Conservation (phyloP, 2,888 invertebrate species). For the Ectemnius continuus region DNA sequence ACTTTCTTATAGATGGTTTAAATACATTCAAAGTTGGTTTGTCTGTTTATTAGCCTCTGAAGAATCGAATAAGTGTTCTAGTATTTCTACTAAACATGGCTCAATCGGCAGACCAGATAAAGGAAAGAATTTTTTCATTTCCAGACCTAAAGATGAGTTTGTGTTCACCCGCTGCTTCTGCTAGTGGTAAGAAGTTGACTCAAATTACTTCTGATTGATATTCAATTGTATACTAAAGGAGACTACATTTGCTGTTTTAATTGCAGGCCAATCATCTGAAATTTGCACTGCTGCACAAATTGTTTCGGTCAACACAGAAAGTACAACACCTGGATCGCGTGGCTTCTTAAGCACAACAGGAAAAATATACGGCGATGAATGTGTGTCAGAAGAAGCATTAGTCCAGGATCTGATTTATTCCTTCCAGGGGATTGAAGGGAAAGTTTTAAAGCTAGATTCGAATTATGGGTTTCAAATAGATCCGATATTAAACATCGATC, state of each 20-base stretch:
- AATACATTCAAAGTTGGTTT: conserved; percentile 23
- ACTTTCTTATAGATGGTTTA: neutral
- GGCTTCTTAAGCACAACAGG: conserved; percentile 55
- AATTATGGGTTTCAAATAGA: conserved; percentile 83
- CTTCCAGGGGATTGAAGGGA: conserved; percentile 93
- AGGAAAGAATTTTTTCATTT: conserved; percentile 67
- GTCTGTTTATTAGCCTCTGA: conserved; percentile 62
- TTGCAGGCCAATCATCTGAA: conserved; percentile 51
- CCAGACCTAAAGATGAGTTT: conserved; percentile 70
- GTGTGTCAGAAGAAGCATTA: conserved; percentile 79
- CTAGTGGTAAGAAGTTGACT: conserved; percentile 66
- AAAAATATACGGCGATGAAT: conserved; percentile 71
- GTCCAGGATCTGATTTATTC: conserved; percentile 90
- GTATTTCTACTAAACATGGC: conserved; percentile 70
- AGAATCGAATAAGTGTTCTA: conserved; percentile 68
- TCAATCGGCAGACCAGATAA: conserved; percentile 62
- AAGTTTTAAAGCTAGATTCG: conserved; percentile 84
- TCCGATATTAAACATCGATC: conserved; percentile 79
- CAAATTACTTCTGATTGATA: neutral
- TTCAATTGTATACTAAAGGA: neutral
- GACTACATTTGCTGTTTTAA: neutral
- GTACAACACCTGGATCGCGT: conserved; percentile 50
- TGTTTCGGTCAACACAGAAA: conserved; percentile 62
- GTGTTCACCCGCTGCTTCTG: conserved; percentile 66
- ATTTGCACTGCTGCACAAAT: conserved; percentile 65